phyloP scores from a whole-genome alignment of 2,113 vertebrate genomes.

The Glaucidium brasilianum region DNA sequence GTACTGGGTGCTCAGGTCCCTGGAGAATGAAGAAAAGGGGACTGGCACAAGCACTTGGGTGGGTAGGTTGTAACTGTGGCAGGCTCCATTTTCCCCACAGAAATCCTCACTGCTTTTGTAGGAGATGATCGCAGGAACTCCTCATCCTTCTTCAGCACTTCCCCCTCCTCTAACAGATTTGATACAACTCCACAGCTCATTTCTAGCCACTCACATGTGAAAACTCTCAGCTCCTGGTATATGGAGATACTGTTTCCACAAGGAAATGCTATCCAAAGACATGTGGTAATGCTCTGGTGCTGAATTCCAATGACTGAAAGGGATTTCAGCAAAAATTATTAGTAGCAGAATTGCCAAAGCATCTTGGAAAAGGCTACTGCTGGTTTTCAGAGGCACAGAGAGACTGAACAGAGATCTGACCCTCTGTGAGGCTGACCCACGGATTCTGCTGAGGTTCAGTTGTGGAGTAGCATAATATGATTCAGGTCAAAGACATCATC shows the following conservation, averaged over 20 bases:
- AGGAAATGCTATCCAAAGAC: neutral
- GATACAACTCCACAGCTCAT: neutral
- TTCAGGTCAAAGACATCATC: neutral
- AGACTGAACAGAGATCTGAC: neutral
- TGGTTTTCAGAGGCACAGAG: neutral
- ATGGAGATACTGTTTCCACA: neutral
- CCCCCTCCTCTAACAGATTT: neutral
- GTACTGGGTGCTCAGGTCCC: neutral
- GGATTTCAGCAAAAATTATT: neutral
- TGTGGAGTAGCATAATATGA: neutral
- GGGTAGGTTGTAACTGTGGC: neutral
- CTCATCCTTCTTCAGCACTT: neutral
- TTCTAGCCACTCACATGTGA: neutral
- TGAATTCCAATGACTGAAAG: neutral
- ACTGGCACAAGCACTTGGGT: rapidly evolving
- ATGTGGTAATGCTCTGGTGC: rapidly evolving
- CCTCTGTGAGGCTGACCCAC: neutral
- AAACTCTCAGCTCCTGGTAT: neutral
- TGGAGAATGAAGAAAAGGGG: neutral
- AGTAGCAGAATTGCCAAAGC: neutral
- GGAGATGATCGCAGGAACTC: neutral
- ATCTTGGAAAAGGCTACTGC: neutral
- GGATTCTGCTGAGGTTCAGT: neutral
- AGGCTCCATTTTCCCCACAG: neutral
- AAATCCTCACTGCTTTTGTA: neutral